Conservation (phyloP, 2,888 invertebrate species). For the Cerastis leucographa region DNA sequence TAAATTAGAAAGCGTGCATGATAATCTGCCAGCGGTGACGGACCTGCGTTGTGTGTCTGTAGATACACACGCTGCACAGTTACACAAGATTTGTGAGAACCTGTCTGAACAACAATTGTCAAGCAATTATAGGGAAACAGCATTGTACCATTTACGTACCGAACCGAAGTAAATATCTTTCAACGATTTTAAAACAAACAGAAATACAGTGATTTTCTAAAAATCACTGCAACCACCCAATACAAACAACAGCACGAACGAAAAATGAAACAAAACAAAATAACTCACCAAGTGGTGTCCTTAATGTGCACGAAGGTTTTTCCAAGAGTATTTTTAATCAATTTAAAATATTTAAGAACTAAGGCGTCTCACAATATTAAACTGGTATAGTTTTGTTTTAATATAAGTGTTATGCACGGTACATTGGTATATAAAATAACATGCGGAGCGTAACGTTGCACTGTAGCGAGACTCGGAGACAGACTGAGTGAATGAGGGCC, state of each 20-base stretch:
- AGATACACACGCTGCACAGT: constrained; percentile 59
- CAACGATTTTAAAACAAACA: constrained; percentile 4
- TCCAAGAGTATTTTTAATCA: not conserved
- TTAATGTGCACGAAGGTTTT: constrained; percentile 32
- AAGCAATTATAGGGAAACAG: constrained; percentile 8
- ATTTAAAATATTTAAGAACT: constrained; percentile 21
- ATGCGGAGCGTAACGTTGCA: constrained; percentile 74
- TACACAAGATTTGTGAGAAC: constrained; percentile 60
- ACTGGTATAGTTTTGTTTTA: constrained; percentile 37
- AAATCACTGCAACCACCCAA: constrained; percentile 14
- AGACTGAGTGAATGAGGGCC: constrained; percentile 86
- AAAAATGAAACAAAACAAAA: constrained; percentile 58
- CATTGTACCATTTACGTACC: not conserved
- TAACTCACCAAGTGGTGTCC: constrained; percentile 60
- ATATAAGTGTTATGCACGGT: constrained; percentile 57
- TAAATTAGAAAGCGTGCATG: constrained; percentile 87
- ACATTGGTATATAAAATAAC: constrained; percentile 49
- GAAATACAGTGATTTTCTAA: constrained; percentile 19
- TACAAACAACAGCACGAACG: constrained; percentile 34
- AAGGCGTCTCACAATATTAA: constrained; percentile 52
- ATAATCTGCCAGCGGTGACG: constrained; percentile 73
- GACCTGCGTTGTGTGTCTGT: constrained; percentile 57
- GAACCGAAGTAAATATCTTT: not conserved
- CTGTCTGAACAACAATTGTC: constrained; percentile 36
- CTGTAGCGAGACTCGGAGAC: constrained; percentile 76